Evolutionary conservation across 2,888 invertebrate genomes (phyloP), one percentile per base, ranked within the genome.

Genomic region (Euphydryas editha): DNA sequence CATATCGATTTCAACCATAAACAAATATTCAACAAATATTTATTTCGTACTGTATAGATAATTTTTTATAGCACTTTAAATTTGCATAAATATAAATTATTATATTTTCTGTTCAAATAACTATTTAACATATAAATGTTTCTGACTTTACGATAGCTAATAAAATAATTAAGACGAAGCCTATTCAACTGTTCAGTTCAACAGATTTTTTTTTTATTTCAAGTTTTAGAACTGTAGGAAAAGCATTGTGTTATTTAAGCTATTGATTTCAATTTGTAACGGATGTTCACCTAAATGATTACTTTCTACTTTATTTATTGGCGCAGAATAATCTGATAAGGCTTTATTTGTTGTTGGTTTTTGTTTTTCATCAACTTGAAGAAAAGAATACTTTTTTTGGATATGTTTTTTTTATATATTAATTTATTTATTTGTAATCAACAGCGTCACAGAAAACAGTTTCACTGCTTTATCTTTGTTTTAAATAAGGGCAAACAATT

Each of bases 231-330:
- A 44, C n/a, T n/a, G 5, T n/a, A 44, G 42, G 42, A 44, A 39
- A 44, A 44, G 42, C 5, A n/a, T n/a, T n/a, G n/a, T 44, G 5
- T 6, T 15, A n/a, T 42, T 15, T 42, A 44, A 39, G 39, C 39
- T 39, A 39, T 39, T 39, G 4, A 15, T 44, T n/a, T 44, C 4
- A 15, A 44, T n/a, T 44, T 44, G n/a, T 44, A 2, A 57, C 62
- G 62, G 62, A 62, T 56, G 1, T 56, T 21, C 47, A 46, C 56
- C 37, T 57, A 30, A 47, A 21, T 49, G 18, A 47, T 0, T 11
- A 10, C 15, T 46, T n/a, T 17, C 47, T 47, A 10, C 10, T 20
- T 20, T 10, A 7, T 18, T 47, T n/a, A 47, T 20, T n/a, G 8
- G 39, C 10, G 11, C 4, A 7, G 30, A 0, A 39, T 11, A 39